phyloP scores from a whole-genome alignment of 2,113 vertebrate species.

The human region DNA sequence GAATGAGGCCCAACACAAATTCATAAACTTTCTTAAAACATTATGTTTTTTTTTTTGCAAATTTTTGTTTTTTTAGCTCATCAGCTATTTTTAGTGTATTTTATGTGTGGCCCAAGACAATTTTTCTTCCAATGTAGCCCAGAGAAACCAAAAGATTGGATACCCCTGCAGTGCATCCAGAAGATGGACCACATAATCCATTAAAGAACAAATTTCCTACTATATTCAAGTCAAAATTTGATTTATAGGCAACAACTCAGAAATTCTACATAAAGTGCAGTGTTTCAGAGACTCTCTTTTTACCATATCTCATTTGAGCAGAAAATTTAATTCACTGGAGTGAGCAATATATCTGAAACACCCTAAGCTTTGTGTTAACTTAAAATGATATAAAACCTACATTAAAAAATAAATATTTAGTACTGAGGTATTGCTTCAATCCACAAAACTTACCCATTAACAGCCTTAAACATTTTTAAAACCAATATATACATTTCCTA shows the following conservation, averaged over 20 bases:
- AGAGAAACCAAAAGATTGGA: too few species aligned
- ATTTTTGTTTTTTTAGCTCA: too few species aligned
- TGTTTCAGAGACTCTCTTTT: background rate
- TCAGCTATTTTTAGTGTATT: too few species aligned
- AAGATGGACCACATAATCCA: background rate
- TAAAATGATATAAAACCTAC: constrained; percentile 8
- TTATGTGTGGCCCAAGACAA: too few species aligned
- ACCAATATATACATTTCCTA: background rate
- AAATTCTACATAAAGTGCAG: background rate
- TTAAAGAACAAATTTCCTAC: background rate
- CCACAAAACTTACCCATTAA: constrained; percentile 36
- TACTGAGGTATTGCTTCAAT: background rate
- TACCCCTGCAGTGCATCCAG: background rate
- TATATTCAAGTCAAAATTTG: background rate
- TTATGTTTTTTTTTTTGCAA: too few species aligned
- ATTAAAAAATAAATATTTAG: constrained; percentile 10
- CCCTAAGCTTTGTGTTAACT: background rate
- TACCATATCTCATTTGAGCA: background rate
- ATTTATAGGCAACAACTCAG: background rate
- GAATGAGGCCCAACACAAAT: too few species aligned
- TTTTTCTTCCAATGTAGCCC: too few species aligned
- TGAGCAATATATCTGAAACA: background rate
- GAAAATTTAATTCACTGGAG: background rate
- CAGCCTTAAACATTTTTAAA: constrained; percentile 21
- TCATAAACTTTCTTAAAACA: too few species aligned